Evolutionary conservation across 2,797 vertebrate genomes (phyloP).

Genomic region (Siniperca undulata): DNA sequence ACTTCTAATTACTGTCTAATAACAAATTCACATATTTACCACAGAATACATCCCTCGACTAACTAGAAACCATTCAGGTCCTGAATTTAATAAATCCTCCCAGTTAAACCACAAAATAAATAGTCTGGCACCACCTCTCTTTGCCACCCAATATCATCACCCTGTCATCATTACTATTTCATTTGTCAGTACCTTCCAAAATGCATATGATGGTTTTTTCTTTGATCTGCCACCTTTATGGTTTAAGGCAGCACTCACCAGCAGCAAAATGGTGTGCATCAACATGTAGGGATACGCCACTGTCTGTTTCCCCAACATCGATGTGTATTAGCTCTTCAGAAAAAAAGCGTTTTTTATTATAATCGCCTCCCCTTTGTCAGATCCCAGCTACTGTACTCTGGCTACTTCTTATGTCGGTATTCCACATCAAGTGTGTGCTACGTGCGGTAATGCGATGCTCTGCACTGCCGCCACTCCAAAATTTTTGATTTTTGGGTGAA

Average conservation of each 20-base stretch:
- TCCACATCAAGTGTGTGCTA: not conserved
- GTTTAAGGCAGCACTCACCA: not conserved
- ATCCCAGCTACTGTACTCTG: not conserved
- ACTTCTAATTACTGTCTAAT: too few relatives aligned
- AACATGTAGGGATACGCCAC: not conserved
- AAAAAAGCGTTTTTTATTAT: too few relatives aligned
- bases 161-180: too few relatives aligned
- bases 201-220: conserved; percentile 4
- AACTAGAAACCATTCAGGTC: not conserved
- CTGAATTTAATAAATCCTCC: not conserved
- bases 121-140: too few relatives aligned
- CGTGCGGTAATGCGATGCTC: not conserved
- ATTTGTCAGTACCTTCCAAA: not conserved
- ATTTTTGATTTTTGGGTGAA: too few relatives aligned
- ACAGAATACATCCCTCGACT: not conserved
- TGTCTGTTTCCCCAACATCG: not conserved
- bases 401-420: not conserved
- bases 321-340: not conserved
- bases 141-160: not conserved
- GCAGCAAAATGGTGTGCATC: not conserved
- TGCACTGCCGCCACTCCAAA: not conserved
- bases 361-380: not conserved
- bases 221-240: not conserved
- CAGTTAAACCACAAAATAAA: not conserved
- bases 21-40: not conserved